Evolutionary conservation across 64 coral and sea anemone species (phyloP).

Genomic region (Actinia equina): DNA sequence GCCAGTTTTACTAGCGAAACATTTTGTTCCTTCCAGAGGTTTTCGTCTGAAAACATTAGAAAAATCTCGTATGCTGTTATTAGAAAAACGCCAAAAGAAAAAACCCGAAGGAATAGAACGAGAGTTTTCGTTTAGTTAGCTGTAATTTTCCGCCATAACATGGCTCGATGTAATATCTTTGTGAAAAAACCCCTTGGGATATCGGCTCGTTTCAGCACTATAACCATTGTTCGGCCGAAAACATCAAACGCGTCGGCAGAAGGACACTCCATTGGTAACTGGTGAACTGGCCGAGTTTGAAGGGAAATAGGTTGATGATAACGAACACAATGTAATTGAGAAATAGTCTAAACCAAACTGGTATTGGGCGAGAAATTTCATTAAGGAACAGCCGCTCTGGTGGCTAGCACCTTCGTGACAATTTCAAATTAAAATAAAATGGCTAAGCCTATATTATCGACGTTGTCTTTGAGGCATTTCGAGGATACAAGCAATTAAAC

Average conservation of each 20-base stretch:
- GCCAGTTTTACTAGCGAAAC: not conserved
- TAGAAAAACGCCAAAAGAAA: not conserved
- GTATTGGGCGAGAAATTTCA: not conserved
- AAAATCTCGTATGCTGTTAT: not conserved
- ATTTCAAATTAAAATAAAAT: constrained; percentile 17
- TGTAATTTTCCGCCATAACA: not conserved
- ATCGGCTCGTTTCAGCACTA: constrained; percentile 3
- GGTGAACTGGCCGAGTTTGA: not conserved
- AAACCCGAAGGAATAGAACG: not conserved
- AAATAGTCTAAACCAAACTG: not conserved
- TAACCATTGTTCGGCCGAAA: not conserved
- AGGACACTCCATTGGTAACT: not conserved
- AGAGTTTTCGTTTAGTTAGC: not conserved
- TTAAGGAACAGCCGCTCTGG: not conserved
- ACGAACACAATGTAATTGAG: constrained; percentile 3
- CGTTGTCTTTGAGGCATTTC: not conserved
- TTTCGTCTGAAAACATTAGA: not conserved
- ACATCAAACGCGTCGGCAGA: constrained; percentile 23
- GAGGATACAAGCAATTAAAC: not conserved
- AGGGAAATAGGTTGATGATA: not conserved
- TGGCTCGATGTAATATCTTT: not conserved
- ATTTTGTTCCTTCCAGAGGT: not conserved
- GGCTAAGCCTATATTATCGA: not conserved
- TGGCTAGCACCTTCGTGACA: not conserved
- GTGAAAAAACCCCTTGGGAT: constrained; percentile 16